Evolutionary conservation across 2,888 invertebrate species (phyloP).

Genomic region (Neoaliturus tenellus): DNA sequence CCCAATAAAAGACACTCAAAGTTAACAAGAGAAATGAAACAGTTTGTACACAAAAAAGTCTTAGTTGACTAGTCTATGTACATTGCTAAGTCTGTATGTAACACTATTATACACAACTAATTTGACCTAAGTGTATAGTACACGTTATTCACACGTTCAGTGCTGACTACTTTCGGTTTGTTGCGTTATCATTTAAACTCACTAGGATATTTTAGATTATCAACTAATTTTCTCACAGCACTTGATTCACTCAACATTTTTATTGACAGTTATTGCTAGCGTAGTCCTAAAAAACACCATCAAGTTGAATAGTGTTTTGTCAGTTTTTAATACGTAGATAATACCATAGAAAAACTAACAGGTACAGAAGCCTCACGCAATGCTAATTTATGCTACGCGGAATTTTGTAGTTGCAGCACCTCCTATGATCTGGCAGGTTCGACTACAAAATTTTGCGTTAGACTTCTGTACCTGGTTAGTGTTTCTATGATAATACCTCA

Average conservation of each 20-base stretch:
- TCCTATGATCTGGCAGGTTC: no score
- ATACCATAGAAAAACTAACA: background rate
- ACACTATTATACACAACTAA: background rate
- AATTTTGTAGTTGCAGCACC: no score
- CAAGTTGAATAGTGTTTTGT: background rate
- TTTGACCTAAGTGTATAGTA: background rate
- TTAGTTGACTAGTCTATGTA: background rate
- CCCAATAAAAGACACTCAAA: no score
- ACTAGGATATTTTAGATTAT: background rate
- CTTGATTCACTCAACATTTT: slow-evolving; percentile 28
- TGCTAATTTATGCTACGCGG: no score
- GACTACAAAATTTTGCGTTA: no score
- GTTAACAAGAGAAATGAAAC: no score
- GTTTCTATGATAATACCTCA: background rate
- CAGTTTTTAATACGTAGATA: background rate
- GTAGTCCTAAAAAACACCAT: slow-evolving; percentile 19
- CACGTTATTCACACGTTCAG: background rate
- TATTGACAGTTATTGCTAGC: slow-evolving; percentile 10
- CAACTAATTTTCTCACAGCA: slow-evolving; percentile 26
- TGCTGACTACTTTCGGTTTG: background rate
- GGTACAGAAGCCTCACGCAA: no score
- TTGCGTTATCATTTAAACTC: background rate
- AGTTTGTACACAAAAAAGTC: background rate
- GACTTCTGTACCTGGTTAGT: no score
- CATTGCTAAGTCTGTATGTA: background rate